A percentile compares a stretch with the other conserved stretches of the same genome.
These are phyloP conservation scores for Zele albiditarsus DNA, from an alignment of 2,888 invertebrate genomes.

Conservation along the genomic window DNA sequence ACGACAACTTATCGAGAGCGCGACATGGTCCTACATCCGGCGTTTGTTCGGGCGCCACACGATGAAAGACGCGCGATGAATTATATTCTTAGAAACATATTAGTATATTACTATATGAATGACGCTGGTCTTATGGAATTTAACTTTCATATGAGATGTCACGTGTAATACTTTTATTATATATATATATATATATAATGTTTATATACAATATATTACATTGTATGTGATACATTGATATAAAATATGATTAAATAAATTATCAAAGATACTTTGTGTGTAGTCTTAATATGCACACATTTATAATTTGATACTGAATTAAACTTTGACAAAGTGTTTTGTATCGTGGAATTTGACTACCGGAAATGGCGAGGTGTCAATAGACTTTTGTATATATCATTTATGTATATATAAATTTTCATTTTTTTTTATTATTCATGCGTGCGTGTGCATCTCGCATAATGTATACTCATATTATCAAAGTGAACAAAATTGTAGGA, in stretches of 20 bases:
- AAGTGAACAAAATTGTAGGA: conserved; percentile 14
- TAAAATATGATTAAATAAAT: not conserved
- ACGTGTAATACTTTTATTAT: not conserved
- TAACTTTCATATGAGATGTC: conserved; percentile 9
- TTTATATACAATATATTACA: not conserved
- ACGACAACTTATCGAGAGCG: conserved; percentile 38
- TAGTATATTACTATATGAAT: not conserved
- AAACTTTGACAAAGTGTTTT: not conserved
- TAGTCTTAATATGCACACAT: not conserved
- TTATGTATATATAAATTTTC: conserved; percentile 28
- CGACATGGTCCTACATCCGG: conserved; percentile 43
- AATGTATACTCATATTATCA: not conserved
- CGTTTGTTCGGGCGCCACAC: conserved; percentile 43
- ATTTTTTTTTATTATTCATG: conserved; percentile 34
- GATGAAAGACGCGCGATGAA: conserved; percentile 32
- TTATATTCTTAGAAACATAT: conserved; percentile 38
- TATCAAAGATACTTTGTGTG: not conserved
- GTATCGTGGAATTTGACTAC: conserved; percentile 57
- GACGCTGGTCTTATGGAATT: conserved; percentile 17
- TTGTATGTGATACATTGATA: not conserved
- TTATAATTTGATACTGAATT: not conserved
- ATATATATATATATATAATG: not conserved
- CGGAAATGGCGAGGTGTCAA: conserved; percentile 59
- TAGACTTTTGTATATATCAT: conserved; percentile 35
- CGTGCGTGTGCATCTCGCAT: conserved; percentile 36